Evolutionary conservation across 2,113 vertebrate genomes (phyloP).

Genomic region (Isichthys henryi): DNA sequence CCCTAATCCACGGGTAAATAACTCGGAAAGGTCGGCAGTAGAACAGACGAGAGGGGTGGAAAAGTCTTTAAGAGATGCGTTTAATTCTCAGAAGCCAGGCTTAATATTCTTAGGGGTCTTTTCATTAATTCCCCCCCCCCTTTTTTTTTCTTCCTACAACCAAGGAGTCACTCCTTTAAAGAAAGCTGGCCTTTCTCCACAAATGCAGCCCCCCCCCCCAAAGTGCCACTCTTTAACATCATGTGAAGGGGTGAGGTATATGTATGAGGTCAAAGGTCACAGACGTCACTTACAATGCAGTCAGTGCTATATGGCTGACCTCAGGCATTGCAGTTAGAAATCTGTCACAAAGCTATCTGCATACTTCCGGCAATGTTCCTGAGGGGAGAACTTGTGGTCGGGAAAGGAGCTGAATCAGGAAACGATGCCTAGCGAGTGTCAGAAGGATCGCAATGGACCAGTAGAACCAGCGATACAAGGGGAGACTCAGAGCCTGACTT

Average conservation of each 20-base stretch:
- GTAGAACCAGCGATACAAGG: neutral
- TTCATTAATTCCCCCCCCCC: neutral
- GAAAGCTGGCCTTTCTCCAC: neutral
- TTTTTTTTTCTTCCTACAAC: neutral
- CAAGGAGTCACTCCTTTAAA: neutral
- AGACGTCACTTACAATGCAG: neutral
- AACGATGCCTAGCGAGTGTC: neutral
- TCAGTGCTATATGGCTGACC: neutral
- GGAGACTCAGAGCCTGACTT: neutral
- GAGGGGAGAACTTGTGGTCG: neutral
- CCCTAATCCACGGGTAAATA: conserved; percentile 18
- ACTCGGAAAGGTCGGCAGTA: neutral
- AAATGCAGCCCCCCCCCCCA: neutral
- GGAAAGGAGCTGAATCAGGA: neutral
- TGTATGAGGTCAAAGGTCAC: neutral
- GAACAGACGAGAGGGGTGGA: neutral
- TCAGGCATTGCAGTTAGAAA: neutral
- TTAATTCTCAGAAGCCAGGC: neutral
- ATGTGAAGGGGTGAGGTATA: neutral
- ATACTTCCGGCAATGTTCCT: neutral
- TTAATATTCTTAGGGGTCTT: neutral
- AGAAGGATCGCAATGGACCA: neutral
- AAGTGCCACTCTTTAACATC: neutral
- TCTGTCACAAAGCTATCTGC: neutral
- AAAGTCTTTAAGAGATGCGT: conserved; percentile 8